These are phyloP conservation scores for Chymomyza fuscimana DNA, from an alignment of 2,888 invertebrate species.

Conservation along the genomic window DNA sequence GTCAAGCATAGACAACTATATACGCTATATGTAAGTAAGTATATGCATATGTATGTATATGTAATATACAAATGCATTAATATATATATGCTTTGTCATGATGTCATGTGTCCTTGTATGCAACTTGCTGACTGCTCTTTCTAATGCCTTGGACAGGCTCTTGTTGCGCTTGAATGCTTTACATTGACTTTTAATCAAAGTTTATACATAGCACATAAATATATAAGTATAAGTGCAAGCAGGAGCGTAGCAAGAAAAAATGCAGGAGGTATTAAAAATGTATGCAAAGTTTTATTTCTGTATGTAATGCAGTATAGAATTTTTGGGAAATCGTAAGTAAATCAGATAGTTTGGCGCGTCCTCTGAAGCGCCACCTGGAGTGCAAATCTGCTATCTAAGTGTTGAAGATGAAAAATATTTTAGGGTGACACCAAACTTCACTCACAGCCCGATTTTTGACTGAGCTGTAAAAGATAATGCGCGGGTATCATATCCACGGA, in stretches of 20 bases:
- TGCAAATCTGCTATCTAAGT: too few species aligned
- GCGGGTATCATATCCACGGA: too few species aligned
- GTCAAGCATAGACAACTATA: conserved; percentile 60
- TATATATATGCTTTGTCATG: neutral
- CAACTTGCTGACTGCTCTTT: neutral
- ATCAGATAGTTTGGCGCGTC: too few species aligned
- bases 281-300: too few species aligned
- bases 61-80: neutral
- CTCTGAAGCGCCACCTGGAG: too few species aligned
- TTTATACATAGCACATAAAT: conserved; percentile 3
- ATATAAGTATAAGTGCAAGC: conserved; percentile 4
- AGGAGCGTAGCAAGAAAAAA: neutral
- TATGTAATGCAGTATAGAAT: too few species aligned
- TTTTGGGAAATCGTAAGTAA: too few species aligned
- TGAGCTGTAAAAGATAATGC: too few species aligned
- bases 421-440: too few species aligned
- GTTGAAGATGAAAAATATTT: too few species aligned
- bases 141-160: conserved; percentile 5
- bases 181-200: conserved; percentile 9
- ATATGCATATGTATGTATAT: conserved; percentile 10
- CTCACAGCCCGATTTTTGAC: too few species aligned
- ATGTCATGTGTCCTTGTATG: neutral
- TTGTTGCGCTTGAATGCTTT: conserved; percentile 17
- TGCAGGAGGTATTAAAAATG: too few species aligned
- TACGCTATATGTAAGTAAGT: conserved; percentile 10